Conservation (phyloP, 2,888 invertebrate species). For the Ecdyonurus torrentis region DNA sequence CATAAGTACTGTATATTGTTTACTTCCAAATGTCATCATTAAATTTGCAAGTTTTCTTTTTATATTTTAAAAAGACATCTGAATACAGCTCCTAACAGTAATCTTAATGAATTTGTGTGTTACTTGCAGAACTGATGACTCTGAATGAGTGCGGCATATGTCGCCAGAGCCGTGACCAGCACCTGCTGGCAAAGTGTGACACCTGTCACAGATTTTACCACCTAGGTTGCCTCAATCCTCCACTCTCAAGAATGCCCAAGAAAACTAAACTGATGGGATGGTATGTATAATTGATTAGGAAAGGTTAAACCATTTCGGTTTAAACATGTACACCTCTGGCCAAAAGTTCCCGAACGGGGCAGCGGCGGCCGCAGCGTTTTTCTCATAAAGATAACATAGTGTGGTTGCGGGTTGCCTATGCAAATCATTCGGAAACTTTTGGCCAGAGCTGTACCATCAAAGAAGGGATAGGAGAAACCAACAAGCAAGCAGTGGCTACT, state of each 20-base stretch:
- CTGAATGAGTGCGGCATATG: slow-evolving; percentile 76
- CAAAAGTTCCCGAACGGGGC: too few species aligned
- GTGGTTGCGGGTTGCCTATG: too few species aligned
- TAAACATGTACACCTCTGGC: too few species aligned
- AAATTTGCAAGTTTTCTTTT: too few species aligned
- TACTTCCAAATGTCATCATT: too few species aligned
- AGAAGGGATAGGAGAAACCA: too few species aligned
- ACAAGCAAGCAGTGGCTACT: neutral
- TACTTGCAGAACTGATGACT: slow-evolving; percentile 24
- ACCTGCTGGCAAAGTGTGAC: slow-evolving; percentile 87
- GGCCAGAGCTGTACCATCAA: too few species aligned
- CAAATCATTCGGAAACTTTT: too few species aligned
- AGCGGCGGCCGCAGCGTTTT: too few species aligned
- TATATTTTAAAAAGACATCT: neutral
- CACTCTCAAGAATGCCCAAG: slow-evolving; percentile 84
- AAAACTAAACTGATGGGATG: slow-evolving; percentile 91
- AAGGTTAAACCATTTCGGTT: neutral
- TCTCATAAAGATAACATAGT: too few species aligned
- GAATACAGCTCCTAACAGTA: neutral
- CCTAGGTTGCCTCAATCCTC: slow-evolving; percentile 85
- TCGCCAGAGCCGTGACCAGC: slow-evolving; percentile 73
- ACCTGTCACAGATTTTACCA: slow-evolving; percentile 87
- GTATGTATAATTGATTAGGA: slow-evolving; percentile 26
- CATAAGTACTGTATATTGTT: neutral
- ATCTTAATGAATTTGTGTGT: too few species aligned